Conservation (phyloP, 1,140 invertebrate genomes). For the Pissodes strobi region DNA sequence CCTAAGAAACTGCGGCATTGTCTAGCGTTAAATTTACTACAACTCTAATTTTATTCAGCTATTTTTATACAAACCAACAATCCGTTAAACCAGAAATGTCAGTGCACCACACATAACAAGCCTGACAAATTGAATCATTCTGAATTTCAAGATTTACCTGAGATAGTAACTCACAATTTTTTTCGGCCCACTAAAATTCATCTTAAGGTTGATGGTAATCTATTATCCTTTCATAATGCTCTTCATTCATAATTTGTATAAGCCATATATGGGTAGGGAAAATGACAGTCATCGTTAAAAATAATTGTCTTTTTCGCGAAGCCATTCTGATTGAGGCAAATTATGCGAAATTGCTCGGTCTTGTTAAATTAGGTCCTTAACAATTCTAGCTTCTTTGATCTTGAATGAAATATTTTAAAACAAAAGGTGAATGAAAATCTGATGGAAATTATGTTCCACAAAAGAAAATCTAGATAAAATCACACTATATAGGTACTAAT, state of each 20-base stretch:
- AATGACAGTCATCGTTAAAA: neutral
- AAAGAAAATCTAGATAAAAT: no score
- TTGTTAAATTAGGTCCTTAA: no score
- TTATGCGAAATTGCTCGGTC: no score
- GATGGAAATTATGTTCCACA: no score
- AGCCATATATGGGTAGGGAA: neutral
- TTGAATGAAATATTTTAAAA: no score
- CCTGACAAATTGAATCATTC: constrained; percentile 14
- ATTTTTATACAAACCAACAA: neutral
- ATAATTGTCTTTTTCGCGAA: neutral
- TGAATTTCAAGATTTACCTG: neutral
- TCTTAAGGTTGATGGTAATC: constrained; percentile 12
- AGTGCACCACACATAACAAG: constrained; percentile 3
- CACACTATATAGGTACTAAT: no score
- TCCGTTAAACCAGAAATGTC: neutral
- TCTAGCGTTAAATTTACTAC: no score
- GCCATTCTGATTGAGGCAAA: no score
- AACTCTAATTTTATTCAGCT: no score
- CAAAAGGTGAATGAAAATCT: no score
- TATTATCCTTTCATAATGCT: constrained; percentile 3
- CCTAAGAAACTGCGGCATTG: no score
- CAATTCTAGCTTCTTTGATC: no score
- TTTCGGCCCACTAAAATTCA: constrained; percentile 7
- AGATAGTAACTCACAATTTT: constrained; percentile 5
- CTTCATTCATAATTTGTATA: constrained; percentile 1